These are phyloP conservation scores for Tautogolabrus adspersus DNA, from an alignment of 2,113 vertebrate species.

Conservation along the genomic window DNA sequence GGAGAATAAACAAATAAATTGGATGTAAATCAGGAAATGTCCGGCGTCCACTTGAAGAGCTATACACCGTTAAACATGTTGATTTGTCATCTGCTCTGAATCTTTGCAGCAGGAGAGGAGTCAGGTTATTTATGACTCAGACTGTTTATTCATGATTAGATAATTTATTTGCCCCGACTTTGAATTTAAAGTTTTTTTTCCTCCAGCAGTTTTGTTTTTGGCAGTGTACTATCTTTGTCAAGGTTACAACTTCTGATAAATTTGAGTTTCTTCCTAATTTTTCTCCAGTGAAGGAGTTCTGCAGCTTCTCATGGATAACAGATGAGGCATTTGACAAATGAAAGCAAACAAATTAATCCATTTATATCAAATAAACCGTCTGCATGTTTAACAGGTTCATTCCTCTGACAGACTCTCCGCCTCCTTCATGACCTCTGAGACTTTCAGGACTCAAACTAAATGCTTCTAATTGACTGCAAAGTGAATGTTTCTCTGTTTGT, in stretches of 20 bases:
- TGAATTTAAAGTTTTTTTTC: not conserved
- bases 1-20: not conserved
- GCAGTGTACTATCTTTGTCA: not conserved
- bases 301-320: constrained; percentile 27
- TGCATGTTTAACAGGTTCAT: constrained; percentile 11
- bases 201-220: not conserved
- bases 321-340: constrained; percentile 27
- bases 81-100: not conserved
- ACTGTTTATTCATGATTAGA: not conserved
- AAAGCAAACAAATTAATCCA: constrained; percentile 26
- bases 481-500: constrained; percentile 25
- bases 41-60: not conserved
- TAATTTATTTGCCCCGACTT: not conserved
- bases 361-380: constrained; percentile 38
- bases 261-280: not conserved
- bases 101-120: not conserved
- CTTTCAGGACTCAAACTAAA: not conserved
- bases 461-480: too few species aligned
- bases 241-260: not conserved
- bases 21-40: not conserved
- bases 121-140: not conserved
- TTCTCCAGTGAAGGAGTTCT: not conserved
- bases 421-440: not conserved
- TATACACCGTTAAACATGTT: not conserved
- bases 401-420: not conserved